Base-by-base conservation (phyloP, 2,888 invertebrate species). In the Amitus sp. region DNA sequence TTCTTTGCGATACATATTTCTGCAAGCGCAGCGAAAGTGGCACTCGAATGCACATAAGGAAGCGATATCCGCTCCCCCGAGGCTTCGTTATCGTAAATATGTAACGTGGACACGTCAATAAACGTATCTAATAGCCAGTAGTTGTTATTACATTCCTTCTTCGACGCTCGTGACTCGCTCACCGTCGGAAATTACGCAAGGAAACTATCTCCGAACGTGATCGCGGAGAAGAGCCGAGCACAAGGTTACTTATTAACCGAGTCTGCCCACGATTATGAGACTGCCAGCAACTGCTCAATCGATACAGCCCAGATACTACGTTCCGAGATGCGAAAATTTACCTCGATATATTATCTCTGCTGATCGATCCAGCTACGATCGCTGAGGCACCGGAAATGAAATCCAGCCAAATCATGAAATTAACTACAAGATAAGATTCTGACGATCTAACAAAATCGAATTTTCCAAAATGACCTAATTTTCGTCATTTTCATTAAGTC, bases 281-380 rank as follows among this genome's bases (percentile, higher is more conserved):
- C 42, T 50, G 50, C 43, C 17, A 33, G 40, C 50, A 42, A 50
- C 43, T 50, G 50, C 18, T 43, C 42, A 50, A 50, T 43, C 50
- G 30, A 50, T 50, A 50, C n/a, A n/a, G n/a, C 30, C 39, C 30
- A 30, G 50, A 18, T 50, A 40, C 13, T 12, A 34, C 18, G 13
- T 33, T 1, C 13, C 27, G 27, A 12, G 17, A 33, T 18, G 5
- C 2, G 30, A 23, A 49, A 28, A 12, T 6, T 28, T 23, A 23
- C 7, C 23, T 23, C 23, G 7, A 23, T 23, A 23, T n/a, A n/a
- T n/a, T n/a, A n/a, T n/a, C n/a, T n/a, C n/a, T n/a, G n/a, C n/a
- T n/a, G n/a, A n/a, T n/a, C n/a, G n/a, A n/a, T n/a, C n/a, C n/a
- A n/a, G n/a, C n/a, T n/a, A n/a, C n/a, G n/a, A n/a, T n/a, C n/a